Conservation (phyloP, 2,797 vertebrate genomes). For the Adrianichthys oophorus region DNA sequence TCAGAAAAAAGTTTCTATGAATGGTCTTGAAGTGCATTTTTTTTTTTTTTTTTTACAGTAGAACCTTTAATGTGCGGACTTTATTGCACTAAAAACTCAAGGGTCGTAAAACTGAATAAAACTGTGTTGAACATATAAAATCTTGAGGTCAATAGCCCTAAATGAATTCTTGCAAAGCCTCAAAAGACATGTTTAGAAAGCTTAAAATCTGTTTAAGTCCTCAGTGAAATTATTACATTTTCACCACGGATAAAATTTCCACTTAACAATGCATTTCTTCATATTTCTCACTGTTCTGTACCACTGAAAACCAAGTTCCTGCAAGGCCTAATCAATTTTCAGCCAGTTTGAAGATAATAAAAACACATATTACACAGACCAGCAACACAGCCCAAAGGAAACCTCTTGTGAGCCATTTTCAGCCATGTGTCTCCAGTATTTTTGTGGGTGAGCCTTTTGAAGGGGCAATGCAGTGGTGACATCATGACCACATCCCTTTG, state of each 20-base stretch:
- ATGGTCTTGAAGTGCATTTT: slow-evolving; percentile 21
- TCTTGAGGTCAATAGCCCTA: slow-evolving; percentile 10
- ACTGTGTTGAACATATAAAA: slow-evolving; percentile 15
- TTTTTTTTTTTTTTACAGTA: slow-evolving; percentile 38
- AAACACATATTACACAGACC: slow-evolving; percentile 51
- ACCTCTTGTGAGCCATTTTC: slow-evolving; percentile 73
- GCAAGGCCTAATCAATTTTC: slow-evolving; percentile 44
- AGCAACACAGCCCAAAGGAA: slow-evolving; percentile 70
- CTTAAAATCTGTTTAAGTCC: slow-evolving; percentile 19
- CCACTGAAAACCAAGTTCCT: slow-evolving; percentile 38
- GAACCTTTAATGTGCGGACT: slow-evolving; percentile 27
- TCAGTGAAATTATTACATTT: slow-evolving; percentile 33
- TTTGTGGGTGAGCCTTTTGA: slow-evolving; percentile 74
- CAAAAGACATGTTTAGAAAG: slow-evolving; percentile 9
- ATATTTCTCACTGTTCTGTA: slow-evolving; percentile 30
- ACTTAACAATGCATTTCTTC: slow-evolving; percentile 30
- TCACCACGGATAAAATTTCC: slow-evolving; percentile 26
- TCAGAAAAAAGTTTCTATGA: slow-evolving; percentile 31
- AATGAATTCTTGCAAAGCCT: slow-evolving; percentile 17
- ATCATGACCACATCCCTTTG: slow-evolving; percentile 81
- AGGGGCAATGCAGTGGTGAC: slow-evolving; percentile 74
- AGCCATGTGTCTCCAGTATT: slow-evolving; percentile 68
- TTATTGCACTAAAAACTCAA: slow-evolving; percentile 24
- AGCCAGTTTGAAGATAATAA: slow-evolving; percentile 54
- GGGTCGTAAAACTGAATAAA: slow-evolving; percentile 25